Evolutionary conservation across 92 coral and sea anemone species (phyloP).

Genomic region (Metridium senile): DNA sequence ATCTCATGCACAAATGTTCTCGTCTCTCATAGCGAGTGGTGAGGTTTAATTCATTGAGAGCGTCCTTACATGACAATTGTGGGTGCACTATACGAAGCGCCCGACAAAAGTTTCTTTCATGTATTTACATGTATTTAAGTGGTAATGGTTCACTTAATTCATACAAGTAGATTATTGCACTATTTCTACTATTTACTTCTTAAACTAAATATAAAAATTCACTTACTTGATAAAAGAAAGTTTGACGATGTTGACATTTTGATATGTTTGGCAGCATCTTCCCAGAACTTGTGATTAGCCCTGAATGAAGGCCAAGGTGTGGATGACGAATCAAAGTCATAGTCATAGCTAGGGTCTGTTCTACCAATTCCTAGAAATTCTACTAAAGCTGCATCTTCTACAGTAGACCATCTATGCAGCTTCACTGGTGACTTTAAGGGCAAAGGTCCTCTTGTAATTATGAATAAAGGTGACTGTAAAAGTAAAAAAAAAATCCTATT

Average conservation of each 20-base stretch:
- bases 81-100: too few relatives aligned
- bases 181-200: not conserved
- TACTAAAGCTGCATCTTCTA: constrained; percentile 55
- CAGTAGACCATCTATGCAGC: constrained; percentile 48
- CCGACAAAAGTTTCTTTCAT: not conserved
- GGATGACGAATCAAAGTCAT: not conserved
- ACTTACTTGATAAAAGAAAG: constrained; percentile 27
- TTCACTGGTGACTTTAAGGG: constrained; percentile 48
- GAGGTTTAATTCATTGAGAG: too few relatives aligned
- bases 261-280: constrained; percentile 28
- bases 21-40: too few relatives aligned
- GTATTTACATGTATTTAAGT: not conserved
- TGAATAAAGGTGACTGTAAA: constrained; percentile 1
- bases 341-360: not conserved
- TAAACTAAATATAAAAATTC: not conserved
- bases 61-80: too few relatives aligned
- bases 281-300: constrained; percentile 10
- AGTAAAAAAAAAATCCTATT: too few relatives aligned
- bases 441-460: constrained; percentile 13
- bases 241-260: constrained; percentile 13
- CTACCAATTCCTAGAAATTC: constrained; percentile 53
- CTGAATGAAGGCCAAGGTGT: constrained; percentile 16
- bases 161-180: not conserved
- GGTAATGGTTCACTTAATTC: not conserved
- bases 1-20: too few relatives aligned